These are phyloP conservation scores for Cephus pygmeus DNA, from an alignment of 2,888 invertebrate species.

Conservation along the genomic window DNA sequence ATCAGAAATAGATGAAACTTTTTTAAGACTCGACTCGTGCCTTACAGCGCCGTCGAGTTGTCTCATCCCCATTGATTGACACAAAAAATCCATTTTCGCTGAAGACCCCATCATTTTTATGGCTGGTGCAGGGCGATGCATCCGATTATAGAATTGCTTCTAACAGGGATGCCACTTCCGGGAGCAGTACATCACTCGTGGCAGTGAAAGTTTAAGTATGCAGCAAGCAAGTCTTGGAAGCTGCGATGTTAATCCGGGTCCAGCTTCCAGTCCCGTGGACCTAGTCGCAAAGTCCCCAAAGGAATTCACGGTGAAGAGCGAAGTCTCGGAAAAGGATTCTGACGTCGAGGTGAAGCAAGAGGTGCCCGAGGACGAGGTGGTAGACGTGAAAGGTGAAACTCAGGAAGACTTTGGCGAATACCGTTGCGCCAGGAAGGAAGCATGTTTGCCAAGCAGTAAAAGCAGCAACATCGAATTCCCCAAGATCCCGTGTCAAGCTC, in stretches of 20 bases:
- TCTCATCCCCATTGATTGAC: neutral
- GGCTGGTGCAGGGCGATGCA: neutral
- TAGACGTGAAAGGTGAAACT: constrained; percentile 39
- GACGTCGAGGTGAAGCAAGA: constrained; percentile 52
- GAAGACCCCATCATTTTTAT: neutral
- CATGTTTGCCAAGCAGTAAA: neutral
- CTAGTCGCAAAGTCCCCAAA: constrained; percentile 17
- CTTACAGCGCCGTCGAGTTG: neutral
- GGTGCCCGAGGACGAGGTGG: constrained; percentile 21
- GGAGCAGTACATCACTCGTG: neutral
- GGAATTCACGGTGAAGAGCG: constrained; percentile 33
- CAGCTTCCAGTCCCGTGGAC: constrained; percentile 17
- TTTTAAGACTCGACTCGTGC: neutral
- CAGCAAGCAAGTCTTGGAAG: constrained; percentile 54
- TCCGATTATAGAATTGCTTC: neutral
- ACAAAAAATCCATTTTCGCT: neutral
- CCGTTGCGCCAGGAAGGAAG: neutral
- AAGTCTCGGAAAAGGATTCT: constrained; percentile 25
- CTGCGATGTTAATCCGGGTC: constrained; percentile 25
- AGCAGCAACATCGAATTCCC: constrained; percentile 27
- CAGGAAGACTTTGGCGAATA: constrained; percentile 34
- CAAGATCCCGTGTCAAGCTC: constrained; percentile 28
- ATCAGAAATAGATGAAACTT: neutral
- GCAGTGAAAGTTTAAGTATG: constrained; percentile 36
- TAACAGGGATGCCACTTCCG: neutral